phyloP scores from a whole-genome alignment of 2,888 invertebrate genomes.

The Drosophila seclusa region DNA sequence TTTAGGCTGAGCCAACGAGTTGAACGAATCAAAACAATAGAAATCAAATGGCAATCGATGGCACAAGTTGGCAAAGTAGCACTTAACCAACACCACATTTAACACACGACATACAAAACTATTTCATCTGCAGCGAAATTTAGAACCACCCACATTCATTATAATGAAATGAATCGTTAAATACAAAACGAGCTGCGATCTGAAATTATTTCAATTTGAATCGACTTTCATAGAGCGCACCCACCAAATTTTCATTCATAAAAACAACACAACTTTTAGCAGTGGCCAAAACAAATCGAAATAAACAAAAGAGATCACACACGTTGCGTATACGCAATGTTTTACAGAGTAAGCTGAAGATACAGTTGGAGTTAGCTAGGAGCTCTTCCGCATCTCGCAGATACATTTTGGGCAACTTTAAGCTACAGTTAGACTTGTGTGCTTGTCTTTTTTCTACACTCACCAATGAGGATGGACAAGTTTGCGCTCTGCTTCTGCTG shows the following conservation, averaged over 20 bases:
- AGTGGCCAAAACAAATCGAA: not conserved
- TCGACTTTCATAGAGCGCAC: conserved; percentile 4
- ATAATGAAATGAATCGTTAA: not conserved
- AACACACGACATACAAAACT: conserved; percentile 36
- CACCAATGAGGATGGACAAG: conserved; percentile 52
- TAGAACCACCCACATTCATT: conserved; percentile 52
- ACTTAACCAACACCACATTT: conserved; percentile 30
- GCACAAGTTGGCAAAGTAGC: conserved; percentile 45
- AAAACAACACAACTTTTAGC: conserved; percentile 1
- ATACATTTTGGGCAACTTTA: conserved; percentile 13
- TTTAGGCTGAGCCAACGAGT: conserved; percentile 53
- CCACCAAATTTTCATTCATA: conserved; percentile 30
- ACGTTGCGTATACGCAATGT: conserved; percentile 70
- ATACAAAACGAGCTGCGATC: conserved; percentile 25
- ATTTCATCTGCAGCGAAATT: conserved; percentile 36
- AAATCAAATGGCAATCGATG: conserved; percentile 30
- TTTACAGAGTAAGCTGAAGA: conserved; percentile 1
- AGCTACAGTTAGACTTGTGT: conserved; percentile 25
- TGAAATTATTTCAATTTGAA: conserved; percentile 30
- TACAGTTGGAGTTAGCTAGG: not conserved
- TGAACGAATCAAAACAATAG: conserved; percentile 60
- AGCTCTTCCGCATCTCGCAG: conserved; percentile 13
- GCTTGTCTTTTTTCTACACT: conserved; percentile 16
- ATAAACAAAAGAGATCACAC: conserved; percentile 13
- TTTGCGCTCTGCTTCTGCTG: conserved; percentile 23